Base-by-base conservation (phyloP, 2,797 vertebrate species). In the Rhynchotus rufescens region DNA sequence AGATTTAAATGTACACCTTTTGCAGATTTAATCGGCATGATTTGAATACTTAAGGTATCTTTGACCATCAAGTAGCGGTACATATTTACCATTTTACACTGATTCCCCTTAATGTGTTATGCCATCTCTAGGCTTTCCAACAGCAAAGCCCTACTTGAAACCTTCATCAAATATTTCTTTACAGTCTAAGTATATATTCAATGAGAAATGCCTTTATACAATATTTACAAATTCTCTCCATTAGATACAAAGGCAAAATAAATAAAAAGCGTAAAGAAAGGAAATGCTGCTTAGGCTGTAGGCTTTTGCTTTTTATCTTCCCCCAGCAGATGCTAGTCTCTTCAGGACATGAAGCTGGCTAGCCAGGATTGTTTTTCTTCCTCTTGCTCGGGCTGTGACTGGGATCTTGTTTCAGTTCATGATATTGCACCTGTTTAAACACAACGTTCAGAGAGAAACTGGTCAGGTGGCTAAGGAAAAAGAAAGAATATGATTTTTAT, bases 361-460 rank as follows among this genome's bases (percentile, higher is more conserved):
- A 99, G 96, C 98, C 98, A 84, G 98, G 98, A 97, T 98, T 99
- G 98, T 98, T 99, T 99, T 99, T 99, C 98, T 99, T 99, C 98
- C 98, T 99, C 98, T 99, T 99, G 98, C 98, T 99, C 40, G 99
- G 99, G 98, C 99, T 99, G 96, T 98, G 99, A 96, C 98, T 98
- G 97, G 98, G 98, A 97, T 99, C 99, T 96, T 97, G 98, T 99
- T 99, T 99, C 98, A 99, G 98, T 96, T 99, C 99, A 96, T 98
- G 98, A 97, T 99, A 99, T 93, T 99, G 99, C 99, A 99, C 98
- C 99, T 99, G 99, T 99, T 99, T 98, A 99, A 99, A 99, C 98
- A 99, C 96, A 98, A 95, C 44, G 77, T 95, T 97, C 95, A 98
- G 95, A 97, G 90, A 95, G 77, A 92, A 89, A 97, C 84, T 81